These are phyloP conservation scores for Chaetodon trifasciatus DNA, from an alignment of 2,797 vertebrate species.

Conservation along the genomic window DNA sequence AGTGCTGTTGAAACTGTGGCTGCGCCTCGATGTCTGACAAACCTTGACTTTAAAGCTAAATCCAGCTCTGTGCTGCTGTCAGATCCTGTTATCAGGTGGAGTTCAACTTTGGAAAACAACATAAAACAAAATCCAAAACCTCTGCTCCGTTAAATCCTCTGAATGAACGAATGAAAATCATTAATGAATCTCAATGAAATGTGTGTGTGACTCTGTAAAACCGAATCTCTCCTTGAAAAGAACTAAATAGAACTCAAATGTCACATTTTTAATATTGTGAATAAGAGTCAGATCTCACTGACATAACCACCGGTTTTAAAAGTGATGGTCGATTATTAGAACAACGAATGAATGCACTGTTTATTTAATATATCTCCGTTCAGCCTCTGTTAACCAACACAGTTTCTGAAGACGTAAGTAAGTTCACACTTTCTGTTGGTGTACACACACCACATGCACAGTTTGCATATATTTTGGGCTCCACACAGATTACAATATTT, in stretches of 20 bases:
- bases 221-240: not conserved
- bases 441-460: no score
- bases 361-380: no score
- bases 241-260: not conserved
- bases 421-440: no score
- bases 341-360: no score
- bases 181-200: not conserved
- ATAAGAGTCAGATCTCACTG: not conserved
- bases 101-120: not conserved
- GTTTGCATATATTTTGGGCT: no score
- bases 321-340: no score
- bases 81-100: not conserved
- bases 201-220: not conserved
- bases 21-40: no score
- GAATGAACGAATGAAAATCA: not conserved
- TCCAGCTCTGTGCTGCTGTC: not conserved
- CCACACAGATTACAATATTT: no score
- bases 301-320: no score
- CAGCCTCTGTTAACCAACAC: no score
- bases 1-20: not conserved
- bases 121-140: not conserved
- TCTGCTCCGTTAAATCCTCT: not conserved
- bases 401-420: no score
- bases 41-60: not conserved
- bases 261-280: not conserved